These are phyloP conservation scores for Plagodis dolabraria DNA, from an alignment of 2,888 invertebrate species.

Conservation along the genomic window DNA sequence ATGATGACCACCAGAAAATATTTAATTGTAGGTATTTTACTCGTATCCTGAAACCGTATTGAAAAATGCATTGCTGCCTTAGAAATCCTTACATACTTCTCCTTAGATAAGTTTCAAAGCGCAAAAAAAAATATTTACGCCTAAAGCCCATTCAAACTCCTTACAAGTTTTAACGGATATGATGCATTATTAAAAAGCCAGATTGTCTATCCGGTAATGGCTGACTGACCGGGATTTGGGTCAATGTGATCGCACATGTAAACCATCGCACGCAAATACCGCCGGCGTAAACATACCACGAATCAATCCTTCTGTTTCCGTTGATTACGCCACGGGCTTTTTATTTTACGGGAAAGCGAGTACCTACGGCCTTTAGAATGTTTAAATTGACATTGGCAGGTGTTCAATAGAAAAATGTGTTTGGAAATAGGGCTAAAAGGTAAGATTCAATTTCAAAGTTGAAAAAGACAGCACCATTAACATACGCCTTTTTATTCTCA, in stretches of 20 bases:
- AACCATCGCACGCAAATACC: slow-evolving; percentile 52
- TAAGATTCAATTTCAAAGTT: too few relatives aligned
- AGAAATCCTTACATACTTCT: too few relatives aligned
- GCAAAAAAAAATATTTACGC: too few relatives aligned
- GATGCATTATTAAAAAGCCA: slow-evolving; percentile 28
- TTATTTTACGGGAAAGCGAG: slow-evolving; percentile 22
- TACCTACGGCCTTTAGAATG: slow-evolving; percentile 21
- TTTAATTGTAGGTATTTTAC: too few relatives aligned
- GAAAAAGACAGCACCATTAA: too few relatives aligned
- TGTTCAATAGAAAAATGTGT: slow-evolving; percentile 18
- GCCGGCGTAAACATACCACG: slow-evolving; percentile 44
- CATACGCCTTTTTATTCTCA: too few relatives aligned
- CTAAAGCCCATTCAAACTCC: not conserved
- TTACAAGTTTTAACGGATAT: slow-evolving; percentile 19
- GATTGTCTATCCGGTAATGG: slow-evolving; percentile 36
- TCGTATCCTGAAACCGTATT: too few relatives aligned
- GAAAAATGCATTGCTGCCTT: too few relatives aligned
- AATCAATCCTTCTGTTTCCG: slow-evolving; percentile 44
- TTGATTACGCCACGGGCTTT: slow-evolving; percentile 42
- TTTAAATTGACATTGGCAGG: slow-evolving; percentile 33
- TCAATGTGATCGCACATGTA: slow-evolving; percentile 59
- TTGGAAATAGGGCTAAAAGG: not conserved
- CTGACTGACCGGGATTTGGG: slow-evolving; percentile 46
- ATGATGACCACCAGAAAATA: too few relatives aligned
- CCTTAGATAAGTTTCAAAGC: too few relatives aligned